Evolutionary conservation across 2,888 invertebrate species (phyloP), one percentile per base, ranked within the genome.

Genomic region (Caprella mutica): DNA sequence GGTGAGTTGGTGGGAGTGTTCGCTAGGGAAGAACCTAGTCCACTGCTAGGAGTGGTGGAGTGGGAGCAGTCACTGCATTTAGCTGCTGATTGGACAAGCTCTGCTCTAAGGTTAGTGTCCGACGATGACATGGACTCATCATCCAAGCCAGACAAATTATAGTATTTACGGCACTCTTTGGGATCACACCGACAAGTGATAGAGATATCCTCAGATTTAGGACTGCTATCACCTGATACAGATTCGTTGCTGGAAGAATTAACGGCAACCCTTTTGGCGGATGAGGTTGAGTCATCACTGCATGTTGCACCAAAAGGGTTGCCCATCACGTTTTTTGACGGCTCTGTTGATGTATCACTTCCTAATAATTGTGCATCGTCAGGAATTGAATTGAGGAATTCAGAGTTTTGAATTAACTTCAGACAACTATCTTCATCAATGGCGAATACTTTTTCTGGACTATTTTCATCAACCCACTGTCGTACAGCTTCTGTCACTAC

Each of bases 281-380:
- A 55, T 46, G 30, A 29, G 39, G 26, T 39, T 27, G 56, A 57
- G 53, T 26, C 33, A 38, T 64, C 52, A 64, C 58, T 64, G 64
- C 57, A 58, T 50, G 53, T 52, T 58, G 64, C 64, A 63, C 56
- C 57, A 30, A 48, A 64, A 64, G 64, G 64, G 64, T 64, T 64
- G 64, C 64, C 54, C 56, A 51, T 50, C 64, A 64, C 64, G 64
- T 64, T 64, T 64, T 64, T 64, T 64, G 60, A 27, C 53, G 52
- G 33, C 40, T 42, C n/a, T n/a, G n/a, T n/a, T n/a, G n/a, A n/a
- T n/a, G n/a, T n/a, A n/a, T n/a, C n/a, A n/a, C 52, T 40, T 35
- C n/a, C 51, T 14, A 23, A 33, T 30, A 50, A 29, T 52, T 55
- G 43, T 30, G 43, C 21, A 24, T 55, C 39, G 12, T 35, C 42